These are phyloP conservation scores for Sebastes diploproa DNA, from an alignment of 2,797 vertebrate genomes.

Conservation along the genomic window DNA sequence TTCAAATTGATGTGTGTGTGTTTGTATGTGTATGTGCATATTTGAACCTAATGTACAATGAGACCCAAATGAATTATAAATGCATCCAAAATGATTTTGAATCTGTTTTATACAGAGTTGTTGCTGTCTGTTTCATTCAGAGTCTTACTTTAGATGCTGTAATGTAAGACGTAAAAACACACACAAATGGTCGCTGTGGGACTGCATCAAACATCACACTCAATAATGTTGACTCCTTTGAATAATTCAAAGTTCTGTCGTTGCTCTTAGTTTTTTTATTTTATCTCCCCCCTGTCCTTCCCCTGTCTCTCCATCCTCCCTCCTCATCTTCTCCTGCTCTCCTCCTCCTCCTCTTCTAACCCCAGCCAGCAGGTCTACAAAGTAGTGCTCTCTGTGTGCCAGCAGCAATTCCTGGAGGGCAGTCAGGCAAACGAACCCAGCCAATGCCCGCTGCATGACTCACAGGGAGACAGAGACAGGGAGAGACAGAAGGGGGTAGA, in stretches of 20 bases:
- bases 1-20: constrained; percentile 21
- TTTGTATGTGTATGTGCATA: not conserved
- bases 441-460: constrained; percentile 65
- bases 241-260: constrained; percentile 62
- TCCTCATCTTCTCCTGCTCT: constrained; percentile 19
- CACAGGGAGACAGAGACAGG: constrained; percentile 39
- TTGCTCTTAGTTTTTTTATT: constrained; percentile 11
- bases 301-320: not conserved
- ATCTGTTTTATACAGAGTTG: constrained; percentile 2
- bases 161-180: not conserved
- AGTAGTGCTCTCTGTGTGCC: constrained; percentile 66
- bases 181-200: not conserved
- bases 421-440: constrained; percentile 77
- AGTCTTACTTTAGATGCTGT: constrained; percentile 21
- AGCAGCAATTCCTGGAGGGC: constrained; percentile 81
- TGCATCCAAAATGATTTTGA: constrained; percentile 40
- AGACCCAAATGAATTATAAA: constrained; percentile 47
- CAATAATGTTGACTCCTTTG: constrained; percentile 48
- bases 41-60: constrained; percentile 19
- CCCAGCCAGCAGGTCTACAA: constrained; percentile 65
- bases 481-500: constrained; percentile 10
- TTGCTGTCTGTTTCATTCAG: constrained; percentile 12
- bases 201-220: constrained; percentile 37
- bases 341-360: constrained; percentile 35
- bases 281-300: not conserved